Evolutionary conservation across 2,113 vertebrate genomes (phyloP), one percentile per base, ranked within the genome.

Genomic region (Poeciliopsis prolifica): DNA sequence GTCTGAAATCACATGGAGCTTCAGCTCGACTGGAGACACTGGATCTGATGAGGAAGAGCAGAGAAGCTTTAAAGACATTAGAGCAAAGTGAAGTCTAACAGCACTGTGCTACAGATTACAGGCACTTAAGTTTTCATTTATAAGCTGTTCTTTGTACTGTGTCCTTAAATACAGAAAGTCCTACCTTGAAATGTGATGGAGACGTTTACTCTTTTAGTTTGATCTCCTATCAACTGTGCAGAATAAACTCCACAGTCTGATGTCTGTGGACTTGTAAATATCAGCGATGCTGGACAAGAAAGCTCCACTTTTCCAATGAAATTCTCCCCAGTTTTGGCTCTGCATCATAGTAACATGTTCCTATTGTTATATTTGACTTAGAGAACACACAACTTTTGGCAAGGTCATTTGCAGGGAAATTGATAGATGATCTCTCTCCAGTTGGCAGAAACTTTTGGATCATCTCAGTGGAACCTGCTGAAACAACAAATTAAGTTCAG

Each of bases 101-200:
- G 5, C 0, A 13, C 44, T 19, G 44, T 42, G 1, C 31, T 33
- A 33, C 31, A 42, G 13, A 42, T 13, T 42, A 42, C 40, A 60
- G 11, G 60, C 12, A 10, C 4, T 12, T 12, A 6, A 13, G 26
- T 15, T 29, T 29, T 5, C 3, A 26, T 26, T n/a, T 60, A 0
- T 10, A 13, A 42, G 13, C 13, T 2, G 40, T 19, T 51, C 19
- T 51, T 51, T 51, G 2, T 22, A 22, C 22, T 22, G 48, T 51
- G 17, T 5, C 4, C 19, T 51, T 5, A 51, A 51, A 51, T 24
- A 22, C 7, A 19, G 13, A 51, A 13, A 68, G 48, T 68, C 78
- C 5, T 14, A 88, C 88, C 81, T 84, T 70, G 61, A 63, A 83
- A 72, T n/a, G n/a, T n/a, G n/a, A n/a, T n/a, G n/a, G n/a, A n/a